Evolutionary conservation across 2,113 vertebrate genomes (phyloP).

Genomic region (Antigone vipio): DNA sequence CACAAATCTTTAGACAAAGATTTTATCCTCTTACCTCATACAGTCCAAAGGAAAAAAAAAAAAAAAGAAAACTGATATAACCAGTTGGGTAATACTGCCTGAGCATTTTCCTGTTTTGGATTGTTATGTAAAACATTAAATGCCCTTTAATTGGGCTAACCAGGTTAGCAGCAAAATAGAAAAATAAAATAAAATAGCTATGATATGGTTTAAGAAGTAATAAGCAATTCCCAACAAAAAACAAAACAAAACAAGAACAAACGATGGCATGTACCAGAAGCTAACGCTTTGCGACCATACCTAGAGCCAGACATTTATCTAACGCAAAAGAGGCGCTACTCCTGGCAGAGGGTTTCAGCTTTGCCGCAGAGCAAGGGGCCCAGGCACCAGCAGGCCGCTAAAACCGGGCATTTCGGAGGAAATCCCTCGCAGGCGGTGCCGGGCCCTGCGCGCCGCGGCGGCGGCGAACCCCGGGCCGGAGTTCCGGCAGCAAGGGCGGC

Average conservation of each 20-base stretch:
- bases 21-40: constrained; percentile 8
- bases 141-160: background rate
- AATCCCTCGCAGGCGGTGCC: background rate
- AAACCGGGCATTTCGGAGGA: fast-evolving
- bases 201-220: too few relatives aligned
- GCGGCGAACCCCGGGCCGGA: background rate
- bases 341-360: background rate
- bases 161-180: background rate
- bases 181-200: background rate
- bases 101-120: background rate
- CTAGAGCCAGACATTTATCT: background rate
- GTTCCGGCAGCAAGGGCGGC: background rate
- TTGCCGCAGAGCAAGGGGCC: background rate
- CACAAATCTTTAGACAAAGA: background rate
- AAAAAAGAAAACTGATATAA: background rate
- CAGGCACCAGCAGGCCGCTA: background rate
- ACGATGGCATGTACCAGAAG: background rate
- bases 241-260: too few relatives aligned
- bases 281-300: background rate
- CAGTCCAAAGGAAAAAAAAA: background rate
- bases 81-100: background rate
- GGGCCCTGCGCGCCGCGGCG: background rate
- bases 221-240: background rate
- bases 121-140: background rate
- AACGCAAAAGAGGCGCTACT: background rate